These are phyloP conservation scores for Escarpia spicata DNA, from an alignment of 2,888 invertebrate genomes.

Conservation along the genomic window DNA sequence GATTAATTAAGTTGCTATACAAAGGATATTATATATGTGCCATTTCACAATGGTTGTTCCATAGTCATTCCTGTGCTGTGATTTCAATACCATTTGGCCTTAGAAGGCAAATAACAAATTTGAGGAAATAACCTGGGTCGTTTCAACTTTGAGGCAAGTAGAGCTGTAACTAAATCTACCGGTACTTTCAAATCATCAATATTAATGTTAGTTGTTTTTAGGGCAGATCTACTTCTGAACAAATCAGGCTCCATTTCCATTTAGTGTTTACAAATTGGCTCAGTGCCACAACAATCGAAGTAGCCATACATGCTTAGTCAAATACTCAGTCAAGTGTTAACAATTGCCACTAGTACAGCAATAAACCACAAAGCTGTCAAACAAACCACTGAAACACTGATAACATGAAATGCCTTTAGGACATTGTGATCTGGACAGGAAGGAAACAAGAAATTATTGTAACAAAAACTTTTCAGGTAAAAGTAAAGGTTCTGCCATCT, in stretches of 20 bases:
- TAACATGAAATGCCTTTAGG: conserved; percentile 5
- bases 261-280: neutral
- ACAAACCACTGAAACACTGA: neutral
- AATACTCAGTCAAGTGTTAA: conserved; percentile 4
- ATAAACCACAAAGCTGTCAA: neutral
- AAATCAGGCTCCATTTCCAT: neutral
- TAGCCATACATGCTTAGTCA: neutral
- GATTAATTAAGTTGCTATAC: no score
- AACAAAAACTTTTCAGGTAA: no score
- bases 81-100: neutral
- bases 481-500: neutral
- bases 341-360: neutral
- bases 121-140: neutral
- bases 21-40: no score
- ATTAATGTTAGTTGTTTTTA: neutral
- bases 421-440: neutral
- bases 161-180: neutral
- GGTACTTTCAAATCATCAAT: neutral
- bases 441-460: neutral
- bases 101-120: neutral
- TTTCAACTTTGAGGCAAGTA: neutral
- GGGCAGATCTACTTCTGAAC: neutral
- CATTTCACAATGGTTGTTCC: neutral
- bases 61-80: neutral
- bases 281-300: neutral